Base-by-base conservation (phyloP, 2,797 vertebrate genomes). In the Oreonectes daqikongensis region DNA sequence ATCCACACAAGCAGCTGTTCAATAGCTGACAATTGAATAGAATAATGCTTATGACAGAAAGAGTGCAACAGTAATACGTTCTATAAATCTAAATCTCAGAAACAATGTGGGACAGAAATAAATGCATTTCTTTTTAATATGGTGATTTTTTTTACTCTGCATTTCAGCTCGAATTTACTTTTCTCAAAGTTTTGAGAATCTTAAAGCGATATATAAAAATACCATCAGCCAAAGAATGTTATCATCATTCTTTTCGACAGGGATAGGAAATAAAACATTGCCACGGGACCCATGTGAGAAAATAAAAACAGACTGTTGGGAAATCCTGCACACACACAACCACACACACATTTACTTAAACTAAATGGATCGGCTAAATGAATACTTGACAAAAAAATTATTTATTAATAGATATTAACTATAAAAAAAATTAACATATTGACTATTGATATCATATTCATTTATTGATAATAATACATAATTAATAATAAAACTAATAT, bases 251-350 rank as follows among this genome's bases (percentile, higher is more conserved):
- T 83, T 78, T 82, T 69, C 81, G 85, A 79, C 78, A 77, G 82
- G 80, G 72, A 69, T 87, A 84, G 83, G 79, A 81, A 84, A 84
- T 87, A 83, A 90, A 90, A 83, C 15, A 82, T 84, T 79, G 83
- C 83, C 77, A 73, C 84, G 86, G 90, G 88, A 87, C 85, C 83
- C 84, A 67, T 84, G 82, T 35, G 57, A 48, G 52, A 72, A 59
- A 72, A 81, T 38, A 35, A 85, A 82, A 86, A 86, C 87, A 80
- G 57, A 83, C 46, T 40, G 66, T 6, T 24, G 68, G 52, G 72
- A 73, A 78, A 38, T 26, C 40, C 9, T 42, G 14, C 44, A 26
- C 76, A 64, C 53, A 77, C 35, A 8, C 35, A 38, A 38, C 10
- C 11, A 35, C 59, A 66, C 35, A 69, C 22, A 57, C 57, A 75